These are phyloP conservation scores for Arvicanthis niloticus DNA, from an alignment of 2,113 vertebrate genomes.

Conservation along the genomic window DNA sequence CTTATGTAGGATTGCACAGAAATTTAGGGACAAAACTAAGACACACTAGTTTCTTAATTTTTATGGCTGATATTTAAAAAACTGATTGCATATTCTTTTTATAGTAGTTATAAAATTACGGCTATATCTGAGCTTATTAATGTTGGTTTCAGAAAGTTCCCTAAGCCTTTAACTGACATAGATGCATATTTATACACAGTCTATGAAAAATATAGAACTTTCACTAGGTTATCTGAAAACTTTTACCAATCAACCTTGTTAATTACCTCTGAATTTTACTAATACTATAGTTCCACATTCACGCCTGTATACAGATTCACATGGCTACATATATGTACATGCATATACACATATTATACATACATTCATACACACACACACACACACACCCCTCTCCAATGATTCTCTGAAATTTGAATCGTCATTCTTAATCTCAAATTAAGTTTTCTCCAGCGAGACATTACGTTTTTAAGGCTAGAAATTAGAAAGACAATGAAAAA, in stretches of 20 bases:
- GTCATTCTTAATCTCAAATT: slow-evolving; percentile 17
- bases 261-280: background rate
- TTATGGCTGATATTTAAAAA: background rate
- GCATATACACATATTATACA: background rate
- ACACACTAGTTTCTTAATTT: background rate
- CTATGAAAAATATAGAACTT: background rate
- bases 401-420: background rate
- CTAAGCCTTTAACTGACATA: background rate
- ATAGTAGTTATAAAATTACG: slow-evolving; percentile 18
- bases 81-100: background rate
- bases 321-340: background rate
- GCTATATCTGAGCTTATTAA: background rate
- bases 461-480: slow-evolving; percentile 29
- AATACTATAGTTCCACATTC: too few species aligned
- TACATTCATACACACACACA: background rate
- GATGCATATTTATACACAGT: background rate
- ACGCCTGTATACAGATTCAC: background rate
- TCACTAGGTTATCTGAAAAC: background rate
- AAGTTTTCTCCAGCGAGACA: background rate
- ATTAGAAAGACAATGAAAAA: background rate
- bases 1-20: background rate
- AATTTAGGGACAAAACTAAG: slow-evolving; percentile 20
- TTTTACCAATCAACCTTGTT: background rate
- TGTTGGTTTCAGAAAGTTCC: background rate
- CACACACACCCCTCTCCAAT: background rate